phyloP scores from a whole-genome alignment of 1,140 invertebrate genomes.

The Zaprionus africanus region DNA sequence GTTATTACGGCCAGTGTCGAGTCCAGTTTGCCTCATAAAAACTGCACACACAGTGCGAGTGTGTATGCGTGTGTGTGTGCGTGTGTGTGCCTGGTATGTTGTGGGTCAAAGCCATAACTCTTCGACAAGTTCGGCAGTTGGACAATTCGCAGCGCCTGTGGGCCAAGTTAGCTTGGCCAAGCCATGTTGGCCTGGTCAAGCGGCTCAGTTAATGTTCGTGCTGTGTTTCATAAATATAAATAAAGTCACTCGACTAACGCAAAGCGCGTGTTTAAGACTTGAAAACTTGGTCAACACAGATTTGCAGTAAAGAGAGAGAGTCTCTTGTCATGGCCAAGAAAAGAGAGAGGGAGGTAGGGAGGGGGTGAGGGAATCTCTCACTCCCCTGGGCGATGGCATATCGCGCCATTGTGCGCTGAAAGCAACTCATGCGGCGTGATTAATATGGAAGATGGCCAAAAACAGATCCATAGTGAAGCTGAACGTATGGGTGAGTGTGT shows the following conservation, averaged over 20 bases:
- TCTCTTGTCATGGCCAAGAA: constrained; percentile 26
- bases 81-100: constrained; percentile 48
- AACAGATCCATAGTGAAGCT: constrained; percentile 34
- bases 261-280: constrained; percentile 45
- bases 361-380: neutral
- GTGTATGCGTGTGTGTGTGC: constrained; percentile 22
- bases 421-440: constrained; percentile 75
- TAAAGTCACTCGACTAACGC: constrained; percentile 78
- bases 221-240: constrained; percentile 79
- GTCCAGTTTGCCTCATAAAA: constrained; percentile 48
- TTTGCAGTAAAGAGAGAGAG: too few species aligned
- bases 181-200: constrained; percentile 29
- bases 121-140: constrained; percentile 75
- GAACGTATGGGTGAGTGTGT: constrained; percentile 13
- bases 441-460: constrained; percentile 77
- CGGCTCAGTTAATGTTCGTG: constrained; percentile 51
- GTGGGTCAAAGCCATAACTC: constrained; percentile 80
- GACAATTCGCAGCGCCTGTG: constrained; percentile 43
- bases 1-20: constrained; percentile 73
- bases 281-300: constrained; percentile 61
- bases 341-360: neutral
- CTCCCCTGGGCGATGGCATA: constrained; percentile 45
- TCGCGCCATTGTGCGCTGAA: constrained; percentile 73
- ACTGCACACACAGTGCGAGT: constrained; percentile 31
- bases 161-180: constrained; percentile 24